A percentile compares a stretch with the other conserved stretches of the same genome.
Evolutionary conservation across 1,140 invertebrate species (phyloP).

Genomic region (Harlomillsia oculata): DNA sequence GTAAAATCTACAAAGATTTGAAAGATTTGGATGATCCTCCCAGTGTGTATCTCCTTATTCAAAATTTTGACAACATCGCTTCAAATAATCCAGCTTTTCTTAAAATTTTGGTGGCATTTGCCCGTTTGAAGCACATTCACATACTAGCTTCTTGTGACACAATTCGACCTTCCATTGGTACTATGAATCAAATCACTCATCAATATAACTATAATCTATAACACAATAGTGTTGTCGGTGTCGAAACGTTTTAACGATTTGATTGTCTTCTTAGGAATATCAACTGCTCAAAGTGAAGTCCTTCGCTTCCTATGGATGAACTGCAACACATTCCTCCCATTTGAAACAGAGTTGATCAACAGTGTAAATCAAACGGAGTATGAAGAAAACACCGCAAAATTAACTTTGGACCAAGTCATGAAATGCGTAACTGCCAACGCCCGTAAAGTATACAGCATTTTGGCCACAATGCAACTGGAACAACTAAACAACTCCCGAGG

Average conservation of each 20-base stretch:
- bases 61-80: constrained; percentile 27
- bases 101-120: constrained; percentile 4
- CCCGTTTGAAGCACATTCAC: constrained; percentile 19
- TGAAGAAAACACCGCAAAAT: constrained; percentile 10
- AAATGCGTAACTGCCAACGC: constrained; percentile 31
- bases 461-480: constrained; percentile 24
- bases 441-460: constrained; percentile 22
- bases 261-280: constrained; percentile 11
- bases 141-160: constrained; percentile 25
- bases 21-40: neutral
- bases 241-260: neutral
- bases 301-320: constrained; percentile 29
- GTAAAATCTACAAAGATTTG: neutral
- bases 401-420: constrained; percentile 24
- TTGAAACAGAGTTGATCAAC: constrained; percentile 18
- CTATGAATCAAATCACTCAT: neutral
- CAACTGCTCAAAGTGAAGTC: constrained; percentile 1
- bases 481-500: constrained; percentile 6
- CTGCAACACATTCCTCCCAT: constrained; percentile 21
- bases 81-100: constrained; percentile 17
- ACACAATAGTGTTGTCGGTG: neutral
- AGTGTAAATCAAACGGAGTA: constrained; percentile 2
- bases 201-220: neutral
- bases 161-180: constrained; percentile 25
- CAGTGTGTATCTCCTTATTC: constrained; percentile 16